phyloP scores from a whole-genome alignment of 2,113 vertebrate genomes.

The Puntigrus tetrazona region DNA sequence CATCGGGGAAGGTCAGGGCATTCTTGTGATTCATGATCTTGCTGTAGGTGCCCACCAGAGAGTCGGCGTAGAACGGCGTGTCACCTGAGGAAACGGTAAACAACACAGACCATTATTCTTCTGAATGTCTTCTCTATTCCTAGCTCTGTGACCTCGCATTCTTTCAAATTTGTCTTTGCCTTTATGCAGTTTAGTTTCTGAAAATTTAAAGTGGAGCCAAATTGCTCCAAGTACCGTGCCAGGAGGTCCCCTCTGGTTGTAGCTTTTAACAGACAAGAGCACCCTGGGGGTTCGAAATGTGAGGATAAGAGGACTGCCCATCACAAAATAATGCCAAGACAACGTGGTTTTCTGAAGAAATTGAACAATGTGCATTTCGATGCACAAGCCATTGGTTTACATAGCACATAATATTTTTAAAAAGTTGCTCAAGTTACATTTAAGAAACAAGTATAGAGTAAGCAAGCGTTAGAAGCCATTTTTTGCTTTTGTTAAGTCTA shows the following conservation, averaged over 20 bases:
- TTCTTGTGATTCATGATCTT: constrained; percentile 99
- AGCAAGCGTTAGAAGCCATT: too few relatives aligned
- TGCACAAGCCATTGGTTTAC: background rate
- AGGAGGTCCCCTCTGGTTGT: background rate
- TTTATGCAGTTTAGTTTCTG: background rate
- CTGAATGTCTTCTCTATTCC: background rate
- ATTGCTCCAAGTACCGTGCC: background rate
- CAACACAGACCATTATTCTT: background rate
- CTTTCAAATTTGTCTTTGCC: background rate
- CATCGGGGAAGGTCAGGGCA: constrained; percentile 94
- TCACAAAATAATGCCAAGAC: background rate
- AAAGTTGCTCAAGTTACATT: background rate
- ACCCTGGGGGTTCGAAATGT: background rate
- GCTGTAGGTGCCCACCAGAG: constrained; percentile 97
- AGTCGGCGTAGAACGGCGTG: constrained; percentile 98
- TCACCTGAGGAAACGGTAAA: constrained; percentile 78
- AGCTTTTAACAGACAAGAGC: background rate
- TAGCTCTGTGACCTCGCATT: background rate
- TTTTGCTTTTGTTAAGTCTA: too few relatives aligned
- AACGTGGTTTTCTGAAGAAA: background rate
- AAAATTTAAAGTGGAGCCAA: background rate
- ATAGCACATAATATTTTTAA: background rate
- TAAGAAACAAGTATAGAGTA: too few relatives aligned
- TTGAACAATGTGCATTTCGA: background rate
- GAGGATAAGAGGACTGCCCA: background rate